These are phyloP conservation scores for Delia radicum DNA, from an alignment of 1,140 invertebrate genomes.

Conservation along the genomic window DNA sequence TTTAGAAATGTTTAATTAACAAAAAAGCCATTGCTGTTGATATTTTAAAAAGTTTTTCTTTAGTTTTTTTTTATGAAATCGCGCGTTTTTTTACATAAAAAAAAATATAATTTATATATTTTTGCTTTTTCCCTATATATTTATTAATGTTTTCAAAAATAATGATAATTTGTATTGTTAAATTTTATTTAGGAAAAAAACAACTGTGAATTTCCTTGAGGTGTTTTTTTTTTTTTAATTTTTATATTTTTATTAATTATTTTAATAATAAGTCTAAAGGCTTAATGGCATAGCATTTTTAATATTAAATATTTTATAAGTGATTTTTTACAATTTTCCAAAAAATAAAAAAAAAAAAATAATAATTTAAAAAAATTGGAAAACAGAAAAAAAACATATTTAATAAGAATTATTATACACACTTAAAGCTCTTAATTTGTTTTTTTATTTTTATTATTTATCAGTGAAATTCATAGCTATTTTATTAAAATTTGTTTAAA, in stretches of 20 bases:
- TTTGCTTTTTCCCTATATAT: slow-evolving; percentile 23
- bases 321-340: neutral
- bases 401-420: slow-evolving; percentile 25
- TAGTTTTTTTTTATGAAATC: slow-evolving; percentile 39
- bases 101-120: slow-evolving; percentile 42
- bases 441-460: neutral
- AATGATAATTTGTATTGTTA: neutral
- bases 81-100: slow-evolving; percentile 43
- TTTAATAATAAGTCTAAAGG: slow-evolving; percentile 18
- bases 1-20: slow-evolving; percentile 29
- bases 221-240: neutral
- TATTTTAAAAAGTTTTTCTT: slow-evolving; percentile 28
- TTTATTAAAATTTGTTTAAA: neutral
- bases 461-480: slow-evolving; percentile 28
- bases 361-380: neutral
- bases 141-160: slow-evolving; percentile 26
- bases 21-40: slow-evolving; percentile 39
- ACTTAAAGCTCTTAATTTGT: slow-evolving; percentile 1
- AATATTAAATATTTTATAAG: neutral
- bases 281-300: slow-evolving; percentile 18
- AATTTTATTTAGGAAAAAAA: slow-evolving; percentile 6
- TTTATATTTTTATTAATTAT: neutral
- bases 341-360: slow-evolving; percentile 11
- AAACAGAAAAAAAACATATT: too few species aligned
- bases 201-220: slow-evolving; percentile 28